Evolutionary conservation across 2,113 vertebrate species (phyloP).

Genomic region (Proteles cristata): DNA sequence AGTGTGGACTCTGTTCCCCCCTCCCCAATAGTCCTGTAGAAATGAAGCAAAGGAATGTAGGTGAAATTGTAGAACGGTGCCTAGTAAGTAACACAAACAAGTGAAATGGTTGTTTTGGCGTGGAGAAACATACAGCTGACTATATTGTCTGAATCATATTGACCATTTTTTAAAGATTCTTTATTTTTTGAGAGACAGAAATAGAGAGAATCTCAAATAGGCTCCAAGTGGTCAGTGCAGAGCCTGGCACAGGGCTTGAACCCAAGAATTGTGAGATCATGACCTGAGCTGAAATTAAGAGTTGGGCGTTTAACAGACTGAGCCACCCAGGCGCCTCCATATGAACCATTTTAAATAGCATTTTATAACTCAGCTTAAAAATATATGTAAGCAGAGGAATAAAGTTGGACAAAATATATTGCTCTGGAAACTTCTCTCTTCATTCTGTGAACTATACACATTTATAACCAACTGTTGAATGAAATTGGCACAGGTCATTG

Average conservation of each 20-base stretch:
- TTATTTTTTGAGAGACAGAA: no score
- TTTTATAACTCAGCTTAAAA: constrained; percentile 22
- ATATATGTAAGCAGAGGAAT: constrained; percentile 1
- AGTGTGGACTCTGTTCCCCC: background rate
- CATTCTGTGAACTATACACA: background rate
- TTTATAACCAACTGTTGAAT: background rate
- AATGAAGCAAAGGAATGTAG: background rate
- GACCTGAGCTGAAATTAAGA: no score
- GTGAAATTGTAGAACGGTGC: background rate
- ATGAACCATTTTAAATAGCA: background rate
- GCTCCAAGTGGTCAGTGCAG: no score
- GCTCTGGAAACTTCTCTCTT: background rate
- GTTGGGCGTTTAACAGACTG: no score
- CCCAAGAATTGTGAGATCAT: no score
- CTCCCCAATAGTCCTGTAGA: background rate
- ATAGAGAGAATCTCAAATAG: no score
- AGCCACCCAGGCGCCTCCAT: no score
- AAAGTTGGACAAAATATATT: background rate
- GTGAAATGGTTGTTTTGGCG: background rate
- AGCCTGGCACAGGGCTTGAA: no score
- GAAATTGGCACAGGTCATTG: background rate
- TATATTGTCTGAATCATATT: background rate
- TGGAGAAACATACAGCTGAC: background rate
- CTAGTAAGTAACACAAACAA: background rate
- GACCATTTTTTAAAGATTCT: background rate